These are phyloP conservation scores for Epizoanthus stellaris DNA, from an alignment of 92 coral and sea anemone genomes.

Conservation along the genomic window DNA sequence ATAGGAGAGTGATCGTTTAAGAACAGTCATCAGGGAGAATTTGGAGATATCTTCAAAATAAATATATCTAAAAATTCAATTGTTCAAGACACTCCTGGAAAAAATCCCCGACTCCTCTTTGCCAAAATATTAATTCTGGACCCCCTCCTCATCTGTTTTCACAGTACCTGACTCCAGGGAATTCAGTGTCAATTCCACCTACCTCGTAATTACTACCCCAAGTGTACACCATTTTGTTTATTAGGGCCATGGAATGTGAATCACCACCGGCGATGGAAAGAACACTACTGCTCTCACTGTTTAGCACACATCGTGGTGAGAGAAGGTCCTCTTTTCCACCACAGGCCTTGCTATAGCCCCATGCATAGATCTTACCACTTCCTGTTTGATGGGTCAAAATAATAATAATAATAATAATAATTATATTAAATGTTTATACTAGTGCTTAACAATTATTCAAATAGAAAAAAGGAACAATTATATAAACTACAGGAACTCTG, in stretches of 20 bases:
- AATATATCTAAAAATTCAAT: too few species aligned
- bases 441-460: not conserved
- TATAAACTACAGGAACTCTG: too few species aligned
- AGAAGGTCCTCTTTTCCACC: slow-evolving; percentile 80
- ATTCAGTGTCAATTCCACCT: not conserved
- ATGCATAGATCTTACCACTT: slow-evolving; percentile 77
- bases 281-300: slow-evolving; percentile 31
- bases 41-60: too few species aligned
- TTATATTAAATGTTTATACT: too few species aligned
- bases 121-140: too few species aligned
- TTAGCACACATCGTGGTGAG: slow-evolving; percentile 57
- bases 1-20: too few species aligned
- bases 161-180: not conserved
- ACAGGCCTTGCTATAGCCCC: slow-evolving; percentile 99
- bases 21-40: too few species aligned
- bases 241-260: slow-evolving; percentile 85
- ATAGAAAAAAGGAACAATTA: not conserved
- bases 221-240: slow-evolving; percentile 72
- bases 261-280: slow-evolving; percentile 89
- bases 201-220: slow-evolving; percentile 99
- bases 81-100: too few species aligned
- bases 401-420: not conserved
- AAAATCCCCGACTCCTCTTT: too few species aligned
- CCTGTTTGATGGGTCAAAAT: slow-evolving; percentile 44
- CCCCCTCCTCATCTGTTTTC: too few species aligned